Evolutionary conservation across 2,797 vertebrate species (phyloP), one percentile per base, ranked within the genome.

Genomic region (Alca torda): DNA sequence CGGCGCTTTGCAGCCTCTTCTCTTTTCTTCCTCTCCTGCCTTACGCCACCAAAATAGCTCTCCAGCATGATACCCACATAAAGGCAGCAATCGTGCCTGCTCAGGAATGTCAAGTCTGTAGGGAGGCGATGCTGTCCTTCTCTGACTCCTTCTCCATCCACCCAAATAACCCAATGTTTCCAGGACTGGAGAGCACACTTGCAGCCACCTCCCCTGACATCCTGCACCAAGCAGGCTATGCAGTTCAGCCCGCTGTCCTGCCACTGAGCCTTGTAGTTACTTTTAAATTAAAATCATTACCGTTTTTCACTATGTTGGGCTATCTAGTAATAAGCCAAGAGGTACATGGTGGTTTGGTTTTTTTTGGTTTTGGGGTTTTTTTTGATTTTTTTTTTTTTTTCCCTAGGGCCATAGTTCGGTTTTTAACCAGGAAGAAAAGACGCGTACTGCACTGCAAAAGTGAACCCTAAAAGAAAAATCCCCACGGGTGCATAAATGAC

Each of bases 61-160:
- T 92, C 74, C 45, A 60, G 63, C 23, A 26, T 3, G 7, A 73
- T 59, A 73, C 5, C 48, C 35, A 31, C 21, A 28, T 35, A 87
- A 72, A 63, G 9, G 31, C 37, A 60, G 15, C 0, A 0, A 25
- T 39, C 0, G 0, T 56, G 31, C 37, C 68, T 61, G 43, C 63
- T 67, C 12, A 13, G 31, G 39, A 86, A 63, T 19, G 14, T 39
- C 57, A 65, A 76, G 48, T 0, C 0, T 33, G 11, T 26, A n/a
- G 24, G 18, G 45, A 89, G 48, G 39, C 0, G 0, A 43, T 28
- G 26, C 21, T 1, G 1, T 64, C 46, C 20, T 84, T 35, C 35
- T 69, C 18, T 33, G 37, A 57, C 20, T 90, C 43, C 16, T 70
- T 48, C 45, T n/a, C 35, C 70, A 53, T 65, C 46, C 13, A n/a